A percentile compares a stretch with the other conserved stretches of the same genome.
Evolutionary conservation across 2,797 vertebrate species (phyloP).

Genomic region (Leptoclinus maculatus): DNA sequence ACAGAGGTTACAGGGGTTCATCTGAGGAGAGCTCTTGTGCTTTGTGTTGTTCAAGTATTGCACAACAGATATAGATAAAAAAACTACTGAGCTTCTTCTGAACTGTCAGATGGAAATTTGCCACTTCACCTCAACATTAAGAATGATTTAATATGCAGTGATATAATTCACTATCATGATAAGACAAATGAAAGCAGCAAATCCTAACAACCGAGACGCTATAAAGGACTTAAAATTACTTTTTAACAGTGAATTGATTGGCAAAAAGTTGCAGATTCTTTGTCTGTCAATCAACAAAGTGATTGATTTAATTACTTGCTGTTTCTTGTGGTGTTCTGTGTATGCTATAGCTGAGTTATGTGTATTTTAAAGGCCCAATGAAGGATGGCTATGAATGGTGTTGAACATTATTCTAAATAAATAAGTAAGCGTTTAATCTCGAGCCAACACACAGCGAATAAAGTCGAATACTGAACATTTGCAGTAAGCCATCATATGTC

Average conservation of each 20-base stretch:
- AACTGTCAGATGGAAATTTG: not conserved
- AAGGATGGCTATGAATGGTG: not conserved
- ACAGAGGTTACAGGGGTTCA: constrained; percentile 41
- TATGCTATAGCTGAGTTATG: not conserved
- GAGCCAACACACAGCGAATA: not conserved
- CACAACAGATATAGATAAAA: constrained; percentile 27
- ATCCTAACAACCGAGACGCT: not conserved
- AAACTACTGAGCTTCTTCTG: not conserved
- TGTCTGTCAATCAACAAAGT: not conserved
- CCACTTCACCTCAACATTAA: not conserved
- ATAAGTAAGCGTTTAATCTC: not conserved
- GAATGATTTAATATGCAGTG: not conserved
- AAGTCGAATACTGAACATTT: not conserved
- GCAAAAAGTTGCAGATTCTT: not conserved
- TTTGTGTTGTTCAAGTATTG: constrained; percentile 30
- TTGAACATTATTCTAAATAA: not conserved
- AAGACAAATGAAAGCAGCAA: not conserved
- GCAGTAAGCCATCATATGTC: not conserved
- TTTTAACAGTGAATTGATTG: not conserved
- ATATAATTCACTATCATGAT: not conserved
- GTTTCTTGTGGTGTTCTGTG: not conserved
- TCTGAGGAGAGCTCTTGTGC: constrained; percentile 47
- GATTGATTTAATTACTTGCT: not conserved
- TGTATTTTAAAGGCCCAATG: not conserved
- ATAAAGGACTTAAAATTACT: not conserved